Percentiles rank a stretch among this genome's conserved stretches.
These are phyloP conservation scores for Riparia riparia DNA, from an alignment of 2,113 vertebrate genomes.

Conservation along the genomic window DNA sequence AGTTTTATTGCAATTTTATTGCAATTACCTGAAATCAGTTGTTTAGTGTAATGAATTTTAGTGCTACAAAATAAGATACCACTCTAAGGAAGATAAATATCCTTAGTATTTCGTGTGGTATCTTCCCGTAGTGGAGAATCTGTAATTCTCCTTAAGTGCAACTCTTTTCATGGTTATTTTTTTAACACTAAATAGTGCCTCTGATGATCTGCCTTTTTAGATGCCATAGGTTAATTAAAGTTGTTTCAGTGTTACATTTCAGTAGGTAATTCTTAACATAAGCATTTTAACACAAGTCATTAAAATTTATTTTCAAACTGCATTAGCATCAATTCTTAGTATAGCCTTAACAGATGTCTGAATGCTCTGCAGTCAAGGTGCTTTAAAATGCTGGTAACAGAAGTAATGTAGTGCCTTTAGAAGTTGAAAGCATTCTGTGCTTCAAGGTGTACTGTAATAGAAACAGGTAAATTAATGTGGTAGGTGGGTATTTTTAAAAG, in stretches of 20 bases:
- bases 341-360: not conserved
- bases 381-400: not conserved
- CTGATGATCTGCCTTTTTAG: not conserved
- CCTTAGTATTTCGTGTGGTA: not conserved
- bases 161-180: not conserved
- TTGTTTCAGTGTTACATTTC: not conserved
- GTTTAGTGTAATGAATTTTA: slow-evolving; percentile 12
- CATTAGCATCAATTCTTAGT: not conserved
- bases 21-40: not conserved
- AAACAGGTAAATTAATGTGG: not conserved
- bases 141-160: not conserved
- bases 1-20: not conserved
- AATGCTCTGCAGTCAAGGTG: not conserved
- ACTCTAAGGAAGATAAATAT: not conserved
- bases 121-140: not conserved
- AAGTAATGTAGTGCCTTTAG: not conserved
- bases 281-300: not conserved
- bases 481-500: not conserved
- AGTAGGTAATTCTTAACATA: not conserved
- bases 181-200: not conserved
- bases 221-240: not conserved
- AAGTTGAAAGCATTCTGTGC: not conserved
- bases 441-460: not conserved
- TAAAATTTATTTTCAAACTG: not conserved
- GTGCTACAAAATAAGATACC: not conserved